Conservation (phyloP, 2,797 vertebrate genomes). For the Falco biarmicus region DNA sequence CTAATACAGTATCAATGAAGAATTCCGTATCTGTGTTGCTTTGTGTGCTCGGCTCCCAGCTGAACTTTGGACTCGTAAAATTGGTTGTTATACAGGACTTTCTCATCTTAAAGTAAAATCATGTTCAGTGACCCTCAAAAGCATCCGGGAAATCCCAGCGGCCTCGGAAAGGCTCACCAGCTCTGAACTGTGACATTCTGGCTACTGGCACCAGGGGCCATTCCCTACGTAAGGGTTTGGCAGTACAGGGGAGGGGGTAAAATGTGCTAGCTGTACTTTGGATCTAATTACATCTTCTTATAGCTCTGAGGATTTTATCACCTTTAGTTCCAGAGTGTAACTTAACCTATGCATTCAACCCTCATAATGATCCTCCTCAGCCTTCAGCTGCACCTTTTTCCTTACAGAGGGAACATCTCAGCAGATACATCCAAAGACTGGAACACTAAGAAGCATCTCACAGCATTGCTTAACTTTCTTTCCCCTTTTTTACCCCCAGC, state of each 20-base stretch:
- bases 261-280: conserved; percentile 7
- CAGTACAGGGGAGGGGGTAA: conserved; percentile 8
- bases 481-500: background rate
- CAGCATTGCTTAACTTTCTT: background rate
- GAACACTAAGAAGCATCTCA: background rate
- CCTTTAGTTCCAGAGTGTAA: conserved; percentile 62
- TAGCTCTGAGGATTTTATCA: conserved; percentile 59
- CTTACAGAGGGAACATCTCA: background rate
- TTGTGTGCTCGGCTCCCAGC: background rate
- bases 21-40: conserved; percentile 46
- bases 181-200: conserved; percentile 45
- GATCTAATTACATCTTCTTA: conserved; percentile 61
- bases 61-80: conserved; percentile 24
- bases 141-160: background rate
- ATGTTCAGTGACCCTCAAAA: background rate
- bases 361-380: background rate
- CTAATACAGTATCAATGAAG: conserved; percentile 58
- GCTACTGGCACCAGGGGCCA: background rate
- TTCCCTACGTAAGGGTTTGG: background rate
- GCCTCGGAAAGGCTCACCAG: background rate
- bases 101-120: background rate
- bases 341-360: conserved; percentile 35
- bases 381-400: background rate
- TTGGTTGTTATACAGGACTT: background rate
- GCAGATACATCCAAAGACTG: background rate